These are phyloP conservation scores for Mythimna loreyi DNA, from an alignment of 2,888 invertebrate species.

Conservation along the genomic window DNA sequence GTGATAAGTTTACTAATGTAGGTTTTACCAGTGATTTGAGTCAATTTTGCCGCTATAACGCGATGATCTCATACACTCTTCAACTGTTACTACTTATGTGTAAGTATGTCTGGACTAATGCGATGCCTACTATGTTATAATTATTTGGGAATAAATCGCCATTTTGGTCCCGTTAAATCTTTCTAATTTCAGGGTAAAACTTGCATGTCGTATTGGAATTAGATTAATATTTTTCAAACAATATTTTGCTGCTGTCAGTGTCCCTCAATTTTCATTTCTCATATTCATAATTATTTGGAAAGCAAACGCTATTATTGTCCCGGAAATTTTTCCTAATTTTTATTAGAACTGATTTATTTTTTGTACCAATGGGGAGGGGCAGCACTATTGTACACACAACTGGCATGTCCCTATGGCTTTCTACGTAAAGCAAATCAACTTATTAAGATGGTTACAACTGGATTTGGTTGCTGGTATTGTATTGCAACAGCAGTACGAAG, in stretches of 20 bases:
- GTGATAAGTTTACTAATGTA: conserved; percentile 75
- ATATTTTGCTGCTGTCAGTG: conserved; percentile 56
- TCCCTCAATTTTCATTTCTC: conserved; percentile 8
- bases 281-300: conserved; percentile 1
- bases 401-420: too few species aligned
- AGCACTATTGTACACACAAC: conserved; percentile 10
- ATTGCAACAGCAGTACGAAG: background rate
- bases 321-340: background rate
- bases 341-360: conserved; percentile 43
- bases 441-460: background rate
- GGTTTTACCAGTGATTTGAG: conserved; percentile 84
- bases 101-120: conserved; percentile 73
- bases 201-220: conserved; percentile 51
- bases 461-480: background rate
- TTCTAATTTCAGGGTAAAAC: conserved; percentile 74
- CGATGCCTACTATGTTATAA: conserved; percentile 66
- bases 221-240: conserved; percentile 41
- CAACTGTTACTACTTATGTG: conserved; percentile 78
- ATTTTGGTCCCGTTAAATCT: conserved; percentile 68
- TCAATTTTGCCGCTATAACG: conserved; percentile 83
- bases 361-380: too few species aligned
- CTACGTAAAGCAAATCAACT: too few species aligned
- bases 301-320: background rate
- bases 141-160: conserved; percentile 74
- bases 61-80: conserved; percentile 87